Conservation (phyloP, 2,888 invertebrate species). For the Ctenicera cuprea region DNA sequence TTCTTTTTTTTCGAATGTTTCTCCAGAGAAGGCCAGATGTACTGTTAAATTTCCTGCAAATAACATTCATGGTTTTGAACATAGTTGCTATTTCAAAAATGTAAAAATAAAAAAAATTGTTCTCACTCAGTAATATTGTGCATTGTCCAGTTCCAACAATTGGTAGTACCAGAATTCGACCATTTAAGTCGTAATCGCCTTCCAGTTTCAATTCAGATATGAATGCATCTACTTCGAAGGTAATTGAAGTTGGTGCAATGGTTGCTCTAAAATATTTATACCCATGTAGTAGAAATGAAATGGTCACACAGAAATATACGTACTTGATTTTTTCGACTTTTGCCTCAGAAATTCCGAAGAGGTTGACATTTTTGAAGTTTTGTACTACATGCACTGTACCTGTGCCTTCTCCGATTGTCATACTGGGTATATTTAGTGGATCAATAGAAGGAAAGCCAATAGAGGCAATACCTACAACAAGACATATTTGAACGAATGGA, state of each 20-base stretch:
- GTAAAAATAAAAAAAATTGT: conserved; percentile 77
- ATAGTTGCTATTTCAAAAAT: conserved; percentile 57
- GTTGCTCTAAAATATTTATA: background rate
- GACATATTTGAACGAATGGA: too few relatives aligned
- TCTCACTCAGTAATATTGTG: conserved; percentile 73
- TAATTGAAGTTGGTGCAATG: background rate
- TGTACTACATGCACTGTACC: conserved; percentile 81
- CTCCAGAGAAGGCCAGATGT: conserved; percentile 78
- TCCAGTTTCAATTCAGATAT: background rate
- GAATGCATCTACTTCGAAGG: background rate
- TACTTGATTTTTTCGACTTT: background rate
- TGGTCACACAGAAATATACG: too few relatives aligned
- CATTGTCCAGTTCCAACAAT: background rate
- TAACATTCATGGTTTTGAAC: conserved; percentile 61
- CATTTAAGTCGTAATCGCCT: background rate
- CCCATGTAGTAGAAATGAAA: too few relatives aligned
- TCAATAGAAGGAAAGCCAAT: conserved; percentile 74
- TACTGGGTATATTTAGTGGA: conserved; percentile 69
- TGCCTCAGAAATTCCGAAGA: background rate
- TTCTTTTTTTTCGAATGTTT: conserved; percentile 78
- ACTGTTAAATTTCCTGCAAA: conserved; percentile 78
- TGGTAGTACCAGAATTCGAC: conserved; percentile 59
- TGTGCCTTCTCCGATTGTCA: conserved; percentile 73
- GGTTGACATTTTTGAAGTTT: conserved; percentile 77
- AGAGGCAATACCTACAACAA: background rate